These are phyloP conservation scores for Nebria brevicollis DNA, from an alignment of 2,888 invertebrate species.

Conservation along the genomic window DNA sequence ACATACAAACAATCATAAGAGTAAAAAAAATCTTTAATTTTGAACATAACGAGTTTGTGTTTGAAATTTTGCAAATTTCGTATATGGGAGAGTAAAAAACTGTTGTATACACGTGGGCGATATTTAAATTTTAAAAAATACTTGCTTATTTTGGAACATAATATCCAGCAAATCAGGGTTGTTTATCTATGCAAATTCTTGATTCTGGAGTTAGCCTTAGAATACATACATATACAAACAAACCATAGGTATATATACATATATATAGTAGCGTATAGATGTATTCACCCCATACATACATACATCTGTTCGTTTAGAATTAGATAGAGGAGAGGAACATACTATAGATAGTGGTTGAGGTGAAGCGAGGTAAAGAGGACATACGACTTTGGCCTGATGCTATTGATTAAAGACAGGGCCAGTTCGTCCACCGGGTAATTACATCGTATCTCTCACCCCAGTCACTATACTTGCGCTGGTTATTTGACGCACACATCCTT, in stretches of 20 bases:
- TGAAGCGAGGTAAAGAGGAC: neutral
- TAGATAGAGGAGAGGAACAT: neutral
- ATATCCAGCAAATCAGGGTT: neutral
- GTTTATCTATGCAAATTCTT: conserved; percentile 17
- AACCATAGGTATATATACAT: no score
- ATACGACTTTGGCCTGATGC: conserved; percentile 53
- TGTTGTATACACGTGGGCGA: no score
- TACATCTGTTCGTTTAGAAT: neutral
- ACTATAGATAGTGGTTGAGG: neutral
- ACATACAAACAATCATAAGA: no score
- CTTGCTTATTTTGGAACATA: neutral
- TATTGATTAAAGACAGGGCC: conserved; percentile 63
- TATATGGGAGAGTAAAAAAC: neutral
- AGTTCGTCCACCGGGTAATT: conserved; percentile 63
- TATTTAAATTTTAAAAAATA: neutral
- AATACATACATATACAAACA: neutral
- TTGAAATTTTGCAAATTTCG: no score
- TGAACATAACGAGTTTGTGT: no score
- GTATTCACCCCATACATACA: neutral
- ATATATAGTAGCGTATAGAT: neutral
- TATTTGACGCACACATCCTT: neutral
- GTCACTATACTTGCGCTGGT: neutral
- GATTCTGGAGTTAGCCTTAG: neutral
- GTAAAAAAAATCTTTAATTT: no score
- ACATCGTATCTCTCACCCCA: conserved; percentile 52